Evolutionary conservation across 2,113 vertebrate species (phyloP).

Genomic region (Esox niger): DNA sequence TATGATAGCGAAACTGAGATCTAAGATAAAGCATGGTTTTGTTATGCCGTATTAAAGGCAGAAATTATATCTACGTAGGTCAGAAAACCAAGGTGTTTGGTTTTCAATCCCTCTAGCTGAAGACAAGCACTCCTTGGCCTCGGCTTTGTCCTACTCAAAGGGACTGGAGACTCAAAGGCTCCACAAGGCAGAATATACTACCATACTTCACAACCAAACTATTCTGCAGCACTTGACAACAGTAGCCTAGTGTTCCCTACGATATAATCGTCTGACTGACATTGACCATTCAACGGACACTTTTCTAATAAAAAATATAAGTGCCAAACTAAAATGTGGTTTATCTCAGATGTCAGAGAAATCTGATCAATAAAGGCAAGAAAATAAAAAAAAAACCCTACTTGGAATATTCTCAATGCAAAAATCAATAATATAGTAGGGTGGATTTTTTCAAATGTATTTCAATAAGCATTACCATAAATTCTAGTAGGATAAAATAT

Average conservation of each 20-base stretch:
- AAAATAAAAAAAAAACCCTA: conserved; percentile 18
- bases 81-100: background rate
- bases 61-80: background rate
- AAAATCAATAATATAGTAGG: conserved; percentile 45
- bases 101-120: background rate
- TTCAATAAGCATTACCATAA: conserved; percentile 49
- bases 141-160: background rate
- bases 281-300: conserved; percentile 20
- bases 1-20: background rate
- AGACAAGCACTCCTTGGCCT: background rate
- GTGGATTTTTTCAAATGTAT: conserved; percentile 36
- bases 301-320: conserved; percentile 18
- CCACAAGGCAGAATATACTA: background rate
- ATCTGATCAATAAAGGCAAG: conserved; percentile 20
- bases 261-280: conserved; percentile 4
- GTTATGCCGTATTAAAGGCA: background rate
- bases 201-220: background rate
- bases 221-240: background rate
- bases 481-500: conserved; percentile 53
- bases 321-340: conserved; percentile 2
- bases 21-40: background rate
- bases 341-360: conserved; percentile 11
- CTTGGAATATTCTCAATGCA: conserved; percentile 24
- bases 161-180: background rate
- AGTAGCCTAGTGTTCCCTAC: background rate